Evolutionary conservation across 64 coral and sea anemone species (phyloP), one percentile per base, ranked within the genome.

Genomic region (Dendrophyllia cribrosa): DNA sequence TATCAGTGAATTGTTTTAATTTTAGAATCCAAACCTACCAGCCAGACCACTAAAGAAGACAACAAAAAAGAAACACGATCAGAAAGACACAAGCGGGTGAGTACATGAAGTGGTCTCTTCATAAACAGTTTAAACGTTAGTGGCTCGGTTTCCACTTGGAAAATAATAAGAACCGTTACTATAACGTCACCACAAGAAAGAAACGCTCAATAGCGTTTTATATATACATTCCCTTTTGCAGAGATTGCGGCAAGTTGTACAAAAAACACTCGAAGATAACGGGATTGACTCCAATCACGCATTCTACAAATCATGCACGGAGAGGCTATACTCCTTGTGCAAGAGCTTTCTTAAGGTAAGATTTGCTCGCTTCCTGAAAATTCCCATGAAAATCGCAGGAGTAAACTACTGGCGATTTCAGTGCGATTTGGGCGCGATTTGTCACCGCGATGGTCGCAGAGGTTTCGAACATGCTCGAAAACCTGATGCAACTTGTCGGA

Each of bases 271-370:
- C 13, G 15, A 62, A 61, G 83, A 78, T 7, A 74, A 66, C n/a
- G 82, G 91, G 19, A 86, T 93, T 13, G 73, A 77, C 48, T 56
- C 51, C 2, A 22, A 70, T 43, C 56, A 93, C 49, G 5, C 23
- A 3, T 74, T 65, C 24, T 78, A 69, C 62, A 6, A 83, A 78
- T 55, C 91, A 23, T 93, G 91, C 72, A 19, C 91, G 14, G 91
- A 87, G 9, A 67, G 91, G 21, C 43, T 93, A 13, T 93, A 93
- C 17, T 78, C 25, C 23, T 82, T 93, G 47, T 86, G 74, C 46
- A 93, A 93, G 75, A 93, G 91, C 45, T 93, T 93, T 85, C 53
- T 93, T 0, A 93, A 93, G 91, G 91, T 93, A 3, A 74, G 59
- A n/a, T 65, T 23, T 11, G 19, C 7, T 16, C 1, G 34, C 34